Base-by-base conservation (phyloP, 2,888 invertebrate species). In the Cordylochernes scorpioides region DNA sequence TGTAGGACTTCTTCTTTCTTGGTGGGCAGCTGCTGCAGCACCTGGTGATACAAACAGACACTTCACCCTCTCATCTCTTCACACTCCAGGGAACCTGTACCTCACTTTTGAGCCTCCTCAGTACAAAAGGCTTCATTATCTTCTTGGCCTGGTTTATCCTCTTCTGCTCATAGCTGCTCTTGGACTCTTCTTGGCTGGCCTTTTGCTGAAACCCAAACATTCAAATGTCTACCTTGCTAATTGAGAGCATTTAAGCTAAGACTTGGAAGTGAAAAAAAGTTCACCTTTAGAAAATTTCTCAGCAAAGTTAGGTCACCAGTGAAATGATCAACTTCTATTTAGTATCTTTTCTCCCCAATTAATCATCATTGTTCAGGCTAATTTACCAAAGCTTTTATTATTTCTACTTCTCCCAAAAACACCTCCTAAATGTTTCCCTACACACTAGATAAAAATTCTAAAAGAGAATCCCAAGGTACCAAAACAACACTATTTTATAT, bases 91-190 rank as follows among this genome's bases (percentile, higher is more conserved):
- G 12, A 22, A 22, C 5, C 17, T 17, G n/a, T 21, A 36, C 36
- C n/a, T 36, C 30, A 15, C 13, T 10, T 25, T 39, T 39, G 10
- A 41, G 57, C 32, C 94, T 60, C 12, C 91, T 60, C 25, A 94
- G 59, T 3, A 91, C 68, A 51, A 94, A 94, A 0, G 94, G 94
- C 50, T 74, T 75, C 74, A 94, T 84, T 41, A 94, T 88, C 28
- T 71, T 63, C 50, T 91, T 88, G 0, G 91, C 91, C 46, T 86
- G 77, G 9, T 68, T 68, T 24, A 94, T 74, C 52, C 84, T 75
- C 32, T 75, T 71, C 47, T 68, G 65, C 49, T 86, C 88, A 53
- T 84, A 91, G n/a, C 68, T 56, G 0, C 72, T 70, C 13, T 48
- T 44, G 15, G 39, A 41, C 15, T 32, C 38, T 16, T 32, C 35